These are phyloP conservation scores for Pygmarrhopalites habei DNA, from an alignment of 1,140 invertebrate genomes.

Conservation along the genomic window DNA sequence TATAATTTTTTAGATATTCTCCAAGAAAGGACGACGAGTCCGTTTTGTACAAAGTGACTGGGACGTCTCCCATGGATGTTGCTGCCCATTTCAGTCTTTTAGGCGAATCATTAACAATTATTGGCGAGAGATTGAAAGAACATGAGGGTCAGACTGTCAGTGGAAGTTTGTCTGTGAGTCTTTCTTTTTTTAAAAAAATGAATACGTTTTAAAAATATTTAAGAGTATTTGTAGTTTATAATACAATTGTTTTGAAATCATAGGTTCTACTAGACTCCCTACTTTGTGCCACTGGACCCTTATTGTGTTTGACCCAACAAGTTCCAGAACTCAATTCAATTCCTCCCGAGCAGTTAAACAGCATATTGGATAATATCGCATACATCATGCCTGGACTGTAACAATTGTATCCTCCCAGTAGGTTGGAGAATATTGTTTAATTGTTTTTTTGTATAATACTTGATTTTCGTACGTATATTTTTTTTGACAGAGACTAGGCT, in stretches of 20 bases:
- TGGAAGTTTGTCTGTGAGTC: conserved; percentile 87
- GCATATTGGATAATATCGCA: conserved; percentile 86
- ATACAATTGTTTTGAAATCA: no score
- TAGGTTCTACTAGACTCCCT: conserved; percentile 87
- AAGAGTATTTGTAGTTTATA: no score
- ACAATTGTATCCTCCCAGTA: no score
- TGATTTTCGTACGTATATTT: no score
- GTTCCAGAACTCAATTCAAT: conserved; percentile 68
- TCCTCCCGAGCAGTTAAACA: conserved; percentile 58
- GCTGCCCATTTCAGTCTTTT: conserved; percentile 86
- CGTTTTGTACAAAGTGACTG: conserved; percentile 58
- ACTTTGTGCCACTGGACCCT: conserved; percentile 82
- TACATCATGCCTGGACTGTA: conserved; percentile 94
- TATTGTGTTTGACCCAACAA: conserved; percentile 79
- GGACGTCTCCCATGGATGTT: conserved; percentile 78
- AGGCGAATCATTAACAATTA: conserved; percentile 86
- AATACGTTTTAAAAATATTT: no score
- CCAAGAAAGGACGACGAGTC: conserved; percentile 41
- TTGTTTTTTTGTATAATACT: no score
- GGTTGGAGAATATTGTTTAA: no score
- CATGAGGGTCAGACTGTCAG: conserved; percentile 92
- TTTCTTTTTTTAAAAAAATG: no score
- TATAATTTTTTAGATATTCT: conserved; percentile 29
- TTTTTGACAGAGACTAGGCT: no score
- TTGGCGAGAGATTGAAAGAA: conserved; percentile 84